These are phyloP conservation scores for Epizoanthus stellaris DNA, from an alignment of 92 coral and sea anemone species.

Conservation along the genomic window DNA sequence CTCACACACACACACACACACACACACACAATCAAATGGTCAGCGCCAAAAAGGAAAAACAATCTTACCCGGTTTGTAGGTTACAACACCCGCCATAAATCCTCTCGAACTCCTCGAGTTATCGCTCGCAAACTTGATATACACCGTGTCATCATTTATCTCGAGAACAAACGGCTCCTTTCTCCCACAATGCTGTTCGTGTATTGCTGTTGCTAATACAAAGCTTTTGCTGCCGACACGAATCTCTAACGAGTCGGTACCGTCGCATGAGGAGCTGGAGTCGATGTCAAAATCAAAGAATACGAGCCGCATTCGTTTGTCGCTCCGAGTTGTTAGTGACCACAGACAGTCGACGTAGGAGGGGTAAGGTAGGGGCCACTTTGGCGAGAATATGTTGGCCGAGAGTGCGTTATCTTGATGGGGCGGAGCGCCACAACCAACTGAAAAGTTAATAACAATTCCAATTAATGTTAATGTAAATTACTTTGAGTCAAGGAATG, in stretches of 20 bases:
- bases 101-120: neutral
- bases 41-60: neutral
- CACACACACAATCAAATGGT: neutral
- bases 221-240: conserved; percentile 9
- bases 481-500: too few relatives aligned
- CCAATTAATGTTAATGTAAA: too few relatives aligned
- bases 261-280: conserved; percentile 8
- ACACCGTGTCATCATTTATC: neutral
- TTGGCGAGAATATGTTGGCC: conserved; percentile 32
- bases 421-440: conserved; percentile 34
- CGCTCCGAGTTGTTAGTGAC: conserved; percentile 30
- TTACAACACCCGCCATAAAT: conserved; percentile 23
- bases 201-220: neutral
- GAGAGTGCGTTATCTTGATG: conserved; percentile 20
- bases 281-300: conserved; percentile 31
- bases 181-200: conserved; percentile 32
- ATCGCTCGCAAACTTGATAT: conserved; percentile 25
- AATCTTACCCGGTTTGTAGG: neutral
- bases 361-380: conserved; percentile 36
- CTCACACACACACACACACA: too few relatives aligned
- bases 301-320: conserved; percentile 20
- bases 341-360: conserved; percentile 34
- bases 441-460: neutral
- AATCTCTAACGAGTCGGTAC: conserved; percentile 24
- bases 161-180: conserved; percentile 20